These are phyloP conservation scores for Melanocharis versteri DNA, from an alignment of 2,113 vertebrate species.

Conservation along the genomic window DNA sequence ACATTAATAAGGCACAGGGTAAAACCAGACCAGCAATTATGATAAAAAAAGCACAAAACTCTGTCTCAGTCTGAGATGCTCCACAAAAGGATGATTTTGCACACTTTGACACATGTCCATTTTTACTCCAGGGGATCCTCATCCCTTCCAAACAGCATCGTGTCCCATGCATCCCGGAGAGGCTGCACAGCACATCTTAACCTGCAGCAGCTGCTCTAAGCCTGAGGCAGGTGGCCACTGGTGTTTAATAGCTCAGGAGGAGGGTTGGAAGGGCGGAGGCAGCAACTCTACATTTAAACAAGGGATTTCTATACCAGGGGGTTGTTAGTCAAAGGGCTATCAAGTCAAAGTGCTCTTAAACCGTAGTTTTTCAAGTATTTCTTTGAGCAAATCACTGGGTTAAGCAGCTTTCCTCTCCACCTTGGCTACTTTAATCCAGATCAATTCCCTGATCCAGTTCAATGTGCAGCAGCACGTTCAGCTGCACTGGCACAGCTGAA, in stretches of 20 bases:
- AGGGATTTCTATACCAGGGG: neutral
- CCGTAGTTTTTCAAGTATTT: slow-evolving; percentile 35
- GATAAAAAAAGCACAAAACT: neutral
- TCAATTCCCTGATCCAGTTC: slow-evolving; percentile 36
- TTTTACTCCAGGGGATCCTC: neutral
- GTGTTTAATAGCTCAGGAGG: neutral
- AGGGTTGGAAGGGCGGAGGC: neutral
- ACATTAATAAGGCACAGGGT: neutral
- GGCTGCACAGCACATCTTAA: neutral
- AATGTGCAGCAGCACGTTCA: neutral
- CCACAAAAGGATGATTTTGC: neutral
- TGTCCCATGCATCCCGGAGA: neutral
- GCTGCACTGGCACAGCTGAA: neutral
- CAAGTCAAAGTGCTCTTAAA: slow-evolving; percentile 21
- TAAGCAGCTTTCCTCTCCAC: slow-evolving; percentile 49
- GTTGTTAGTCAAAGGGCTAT: neutral
- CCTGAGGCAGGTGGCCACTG: neutral
- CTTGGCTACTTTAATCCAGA: slow-evolving; percentile 37
- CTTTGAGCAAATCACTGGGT: neutral
- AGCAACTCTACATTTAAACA: neutral
- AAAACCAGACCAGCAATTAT: neutral
- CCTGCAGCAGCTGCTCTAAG: neutral
- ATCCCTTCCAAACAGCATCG: rapidly evolving
- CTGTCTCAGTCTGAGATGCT: neutral
- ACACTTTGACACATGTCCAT: neutral